phyloP scores from a whole-genome alignment of 2,797 vertebrate species.

The Picus viridis region DNA sequence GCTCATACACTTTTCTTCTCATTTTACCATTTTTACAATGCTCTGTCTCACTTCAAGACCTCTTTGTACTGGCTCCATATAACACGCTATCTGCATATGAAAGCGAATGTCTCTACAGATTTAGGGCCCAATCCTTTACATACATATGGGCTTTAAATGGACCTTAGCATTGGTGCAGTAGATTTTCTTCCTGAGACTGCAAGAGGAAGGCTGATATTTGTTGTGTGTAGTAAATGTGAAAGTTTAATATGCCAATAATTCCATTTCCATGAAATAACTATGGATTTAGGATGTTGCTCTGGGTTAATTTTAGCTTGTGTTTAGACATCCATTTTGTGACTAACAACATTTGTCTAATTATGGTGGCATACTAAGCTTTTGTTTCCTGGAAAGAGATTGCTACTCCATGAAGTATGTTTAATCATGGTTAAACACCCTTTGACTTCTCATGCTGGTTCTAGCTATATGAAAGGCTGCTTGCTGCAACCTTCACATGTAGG shows the following conservation, averaged over 20 bases:
- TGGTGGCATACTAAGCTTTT: constrained; percentile 19
- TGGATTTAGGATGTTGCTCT: constrained; percentile 15
- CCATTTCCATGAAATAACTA: constrained; percentile 49
- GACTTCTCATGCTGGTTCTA: background rate
- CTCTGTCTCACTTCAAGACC: background rate
- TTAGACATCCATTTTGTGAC: constrained; percentile 18
- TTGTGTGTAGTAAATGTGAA: constrained; percentile 17
- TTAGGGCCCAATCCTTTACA: constrained; percentile 27
- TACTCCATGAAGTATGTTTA: constrained; percentile 3
- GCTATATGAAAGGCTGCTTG: background rate
- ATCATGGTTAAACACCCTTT: background rate
- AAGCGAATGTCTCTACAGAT: background rate
- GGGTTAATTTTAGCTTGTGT: constrained; percentile 23
- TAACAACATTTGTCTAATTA: constrained; percentile 38
- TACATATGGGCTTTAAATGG: background rate
- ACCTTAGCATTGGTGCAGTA: background rate
- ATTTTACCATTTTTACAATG: background rate
- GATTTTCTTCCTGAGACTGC: constrained; percentile 5
- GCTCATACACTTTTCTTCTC: background rate
- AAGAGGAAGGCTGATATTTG: background rate
- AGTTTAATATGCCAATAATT: constrained; percentile 55
- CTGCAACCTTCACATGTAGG: background rate
- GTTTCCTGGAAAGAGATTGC: constrained; percentile 12
- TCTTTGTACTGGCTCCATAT: background rate
- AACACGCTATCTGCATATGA: background rate